Conservation (phyloP, 1,140 invertebrate species). For the Pseudomyrmex gracilis region DNA sequence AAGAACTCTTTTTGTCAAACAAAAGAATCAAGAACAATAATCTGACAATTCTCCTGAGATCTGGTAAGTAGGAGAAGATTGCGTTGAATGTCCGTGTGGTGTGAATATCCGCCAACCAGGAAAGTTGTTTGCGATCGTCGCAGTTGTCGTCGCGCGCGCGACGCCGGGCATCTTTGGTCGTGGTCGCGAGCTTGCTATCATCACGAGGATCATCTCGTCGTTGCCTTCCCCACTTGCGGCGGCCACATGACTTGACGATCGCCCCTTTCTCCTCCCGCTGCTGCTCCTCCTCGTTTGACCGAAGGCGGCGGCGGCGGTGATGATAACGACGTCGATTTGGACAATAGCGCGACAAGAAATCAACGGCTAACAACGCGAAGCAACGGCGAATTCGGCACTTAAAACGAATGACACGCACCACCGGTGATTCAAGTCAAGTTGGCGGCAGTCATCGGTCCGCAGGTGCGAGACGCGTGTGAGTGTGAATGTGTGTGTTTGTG, state of each 20-base stretch:
- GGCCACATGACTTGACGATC: conserved; percentile 68
- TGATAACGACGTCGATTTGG: conserved; percentile 56
- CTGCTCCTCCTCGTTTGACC: conserved; percentile 66
- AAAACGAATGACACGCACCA: conserved; percentile 52
- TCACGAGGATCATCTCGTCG: conserved; percentile 34
- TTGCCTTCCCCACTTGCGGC: conserved; percentile 53
- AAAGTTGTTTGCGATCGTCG: conserved; percentile 39
- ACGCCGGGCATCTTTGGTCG: neutral
- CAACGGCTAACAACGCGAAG: conserved; percentile 72
- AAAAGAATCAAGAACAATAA: neutral
- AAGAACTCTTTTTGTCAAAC: neutral
- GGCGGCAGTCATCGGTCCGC: conserved; percentile 38
- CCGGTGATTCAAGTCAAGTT: conserved; percentile 63
- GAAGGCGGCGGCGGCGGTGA: conserved; percentile 68
- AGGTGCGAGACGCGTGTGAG: conserved; percentile 45
- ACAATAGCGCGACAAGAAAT: conserved; percentile 56
- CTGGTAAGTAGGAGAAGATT: neutral
- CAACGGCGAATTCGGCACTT: conserved; percentile 70
- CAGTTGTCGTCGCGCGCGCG: neutral
- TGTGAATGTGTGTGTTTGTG: conserved; percentile 2
- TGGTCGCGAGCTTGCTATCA: conserved; percentile 1
- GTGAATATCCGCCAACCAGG: conserved; percentile 39
- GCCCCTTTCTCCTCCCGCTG: conserved; percentile 60
- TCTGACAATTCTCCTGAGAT: neutral
- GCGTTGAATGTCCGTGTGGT: conserved; percentile 47